Percentiles rank a stretch among this genome's conserved stretches.
phyloP scores from a whole-genome alignment of 1,140 invertebrate genomes.

The Portunus trituberculatus region DNA sequence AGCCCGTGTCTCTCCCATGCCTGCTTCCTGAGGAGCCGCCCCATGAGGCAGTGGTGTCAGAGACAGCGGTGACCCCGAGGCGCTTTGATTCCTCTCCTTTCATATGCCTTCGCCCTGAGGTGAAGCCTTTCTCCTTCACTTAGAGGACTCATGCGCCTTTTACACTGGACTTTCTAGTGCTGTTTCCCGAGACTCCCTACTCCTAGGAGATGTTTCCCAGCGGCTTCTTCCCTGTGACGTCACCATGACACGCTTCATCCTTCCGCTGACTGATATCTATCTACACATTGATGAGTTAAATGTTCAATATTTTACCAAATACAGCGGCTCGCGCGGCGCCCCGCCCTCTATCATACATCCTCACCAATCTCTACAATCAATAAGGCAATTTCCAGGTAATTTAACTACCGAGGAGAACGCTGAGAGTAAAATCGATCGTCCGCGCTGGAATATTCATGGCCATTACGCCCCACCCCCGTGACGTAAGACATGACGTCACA shows the following conservation, averaged over 20 bases:
- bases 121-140: too few species aligned
- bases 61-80: too few species aligned
- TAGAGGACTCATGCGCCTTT: too few species aligned
- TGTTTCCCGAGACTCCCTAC: too few species aligned
- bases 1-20: too few species aligned
- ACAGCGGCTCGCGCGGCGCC: neutral
- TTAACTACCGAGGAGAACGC: neutral
- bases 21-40: too few species aligned
- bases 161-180: too few species aligned
- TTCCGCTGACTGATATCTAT: neutral
- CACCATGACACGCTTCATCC: neutral
- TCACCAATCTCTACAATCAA: neutral
- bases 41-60: too few species aligned
- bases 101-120: too few species aligned
- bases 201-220: too few species aligned
- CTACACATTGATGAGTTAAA: neutral
- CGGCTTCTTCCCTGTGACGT: too few species aligned
- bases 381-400: conserved; percentile 7
- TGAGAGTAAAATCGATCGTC: neutral
- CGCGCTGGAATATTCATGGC: neutral
- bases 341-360: neutral
- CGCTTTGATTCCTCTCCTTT: too few species aligned
- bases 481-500: neutral
- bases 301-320: neutral
- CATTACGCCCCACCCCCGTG: neutral